Base-by-base conservation (phyloP, 2,113 vertebrate genomes). In the Gnathonemus echidnorhynchus region DNA sequence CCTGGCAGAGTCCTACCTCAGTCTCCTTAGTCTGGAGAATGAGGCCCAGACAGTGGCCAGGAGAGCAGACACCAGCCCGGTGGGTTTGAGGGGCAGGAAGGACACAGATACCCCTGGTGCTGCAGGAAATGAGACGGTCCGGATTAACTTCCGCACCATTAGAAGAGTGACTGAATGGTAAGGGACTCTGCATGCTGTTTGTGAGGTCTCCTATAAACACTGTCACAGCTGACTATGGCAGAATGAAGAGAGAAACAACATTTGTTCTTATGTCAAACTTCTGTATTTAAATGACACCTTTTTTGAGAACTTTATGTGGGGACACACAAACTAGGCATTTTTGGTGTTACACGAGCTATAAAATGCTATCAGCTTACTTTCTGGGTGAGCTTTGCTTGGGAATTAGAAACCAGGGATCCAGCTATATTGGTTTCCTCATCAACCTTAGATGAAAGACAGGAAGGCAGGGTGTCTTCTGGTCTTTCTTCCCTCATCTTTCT, bases 1-100 rank as follows among this genome's bases (percentile, higher is more conserved):
- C 0, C 89, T 91, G 46, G 93, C 94, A 1, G 95, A 96, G 92
- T 97, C 96, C 88, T 97, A 97, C 94, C 95, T 97, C 92, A 96
- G 96, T 94, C 96, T 96, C 53, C 10, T 96, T 88, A 95, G 95
- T 94, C 93, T 96, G 93, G 95, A 95, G 83, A 95, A 94, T 89
- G 88, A 91, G 90, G 0, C 62, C 74, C 91, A 92, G 2, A 90
- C 91, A 7, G 89, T 6, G 0, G 66, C 91, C 24, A 19, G 42
- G 0, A 0, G 92, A 87, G 92, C 90, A 1, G 88, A 91, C 13
- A 89, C 91, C 52, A 77, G 89, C 46, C 90, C 91, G 50, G 39
- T 92, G 2, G 89, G 94, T 88, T 85, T 86, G 39, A 31, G 93
- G 27, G 91, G 93, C 70, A 56, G 89, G 70, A 93, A 95, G 35